Conservation (phyloP, 2,888 invertebrate species). For the Hermaeophaga mercurialis region DNA sequence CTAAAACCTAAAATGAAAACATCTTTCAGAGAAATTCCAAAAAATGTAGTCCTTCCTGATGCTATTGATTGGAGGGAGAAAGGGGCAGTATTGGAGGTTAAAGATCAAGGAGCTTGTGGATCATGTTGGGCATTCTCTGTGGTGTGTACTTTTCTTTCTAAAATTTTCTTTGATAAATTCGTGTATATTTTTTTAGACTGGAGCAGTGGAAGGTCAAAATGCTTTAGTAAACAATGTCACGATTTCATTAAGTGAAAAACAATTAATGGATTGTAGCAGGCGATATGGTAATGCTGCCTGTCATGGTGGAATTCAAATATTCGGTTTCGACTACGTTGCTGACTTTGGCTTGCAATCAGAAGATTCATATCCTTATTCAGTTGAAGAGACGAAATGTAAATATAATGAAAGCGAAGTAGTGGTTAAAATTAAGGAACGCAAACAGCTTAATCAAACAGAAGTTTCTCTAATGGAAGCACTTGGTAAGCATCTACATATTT, state of each 20-base stretch:
- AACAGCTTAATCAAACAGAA: not conserved
- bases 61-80: conserved; percentile 60
- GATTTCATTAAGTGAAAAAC: conserved; percentile 70
- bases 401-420: not conserved
- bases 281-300: not conserved
- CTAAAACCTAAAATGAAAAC: not conserved
- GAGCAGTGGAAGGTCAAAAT: conserved; percentile 85
- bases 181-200: conserved; percentile 66
- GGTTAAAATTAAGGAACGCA: not conserved
- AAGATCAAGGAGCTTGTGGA: conserved; percentile 64
- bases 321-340: not conserved
- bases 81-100: conserved; percentile 62
- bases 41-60: conserved; percentile 47
- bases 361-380: conserved; percentile 1
- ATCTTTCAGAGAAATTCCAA: not conserved
- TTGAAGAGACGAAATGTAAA: not conserved
- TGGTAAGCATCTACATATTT: too few relatives aligned
- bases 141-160: conserved; percentile 55
- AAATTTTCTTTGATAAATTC: conserved; percentile 1
- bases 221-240: conserved; percentile 77
- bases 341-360: not conserved
- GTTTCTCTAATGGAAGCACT: not conserved
- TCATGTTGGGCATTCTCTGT: conserved; percentile 71
- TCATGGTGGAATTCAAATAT: not conserved
- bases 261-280: not conserved